These are phyloP conservation scores for Eriocheir sinensis DNA, from an alignment of 1,140 invertebrate genomes.

Conservation along the genomic window DNA sequence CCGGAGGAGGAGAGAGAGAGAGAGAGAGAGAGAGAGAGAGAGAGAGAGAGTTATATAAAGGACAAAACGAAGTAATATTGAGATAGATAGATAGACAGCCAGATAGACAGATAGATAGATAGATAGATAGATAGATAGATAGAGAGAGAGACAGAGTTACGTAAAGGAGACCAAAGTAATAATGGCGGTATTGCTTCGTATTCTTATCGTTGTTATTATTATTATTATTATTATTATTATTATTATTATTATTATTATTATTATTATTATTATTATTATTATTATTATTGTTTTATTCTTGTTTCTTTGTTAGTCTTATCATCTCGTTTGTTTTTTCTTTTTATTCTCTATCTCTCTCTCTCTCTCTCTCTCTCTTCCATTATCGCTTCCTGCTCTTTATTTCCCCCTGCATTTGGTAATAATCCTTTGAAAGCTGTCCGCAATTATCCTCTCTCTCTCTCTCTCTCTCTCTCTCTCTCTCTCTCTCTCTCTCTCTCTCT, in stretches of 20 bases:
- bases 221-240: no score
- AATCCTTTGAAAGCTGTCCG: not conserved
- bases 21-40: not conserved
- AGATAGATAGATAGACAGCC: not conserved
- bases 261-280: not conserved
- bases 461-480: constrained; percentile 27
- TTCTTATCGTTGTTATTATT: no score
- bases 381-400: not conserved
- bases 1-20: not conserved
- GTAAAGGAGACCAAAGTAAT: not conserved
- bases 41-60: not conserved
- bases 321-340: no score
- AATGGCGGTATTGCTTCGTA: not conserved
- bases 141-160: not conserved
- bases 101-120: not conserved
- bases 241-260: not conserved
- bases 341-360: not conserved
- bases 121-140: not conserved
- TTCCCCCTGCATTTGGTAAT: not conserved
- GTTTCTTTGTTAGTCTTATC: not conserved
- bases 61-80: not conserved
- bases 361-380: not conserved
- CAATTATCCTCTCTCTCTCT: constrained; percentile 27
- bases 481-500: no score
- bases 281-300: not conserved